Conservation (phyloP, 2,113 vertebrate species). For the Rousettus leschenaultii region DNA sequence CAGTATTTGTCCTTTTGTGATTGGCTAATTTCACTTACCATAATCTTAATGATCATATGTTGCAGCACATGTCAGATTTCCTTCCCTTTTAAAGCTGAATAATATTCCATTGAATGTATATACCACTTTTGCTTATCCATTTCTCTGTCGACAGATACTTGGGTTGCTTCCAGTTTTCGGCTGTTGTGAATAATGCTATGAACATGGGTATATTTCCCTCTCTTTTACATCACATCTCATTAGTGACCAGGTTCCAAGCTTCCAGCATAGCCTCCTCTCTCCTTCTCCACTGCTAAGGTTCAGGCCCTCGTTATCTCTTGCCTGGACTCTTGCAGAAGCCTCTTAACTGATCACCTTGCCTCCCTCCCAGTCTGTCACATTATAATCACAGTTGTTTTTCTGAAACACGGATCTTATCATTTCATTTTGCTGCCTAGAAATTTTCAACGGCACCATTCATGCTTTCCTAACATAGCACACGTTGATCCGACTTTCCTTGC, state of each 20-base stretch:
- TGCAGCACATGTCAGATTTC: not conserved
- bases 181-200: not conserved
- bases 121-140: not conserved
- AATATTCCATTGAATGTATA: not conserved
- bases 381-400: not conserved
- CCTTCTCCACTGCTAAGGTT: not conserved
- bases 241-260: not conserved
- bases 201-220: not conserved
- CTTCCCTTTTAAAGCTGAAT: not conserved
- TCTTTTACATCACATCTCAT: not conserved
- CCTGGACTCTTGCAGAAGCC: not conserved
- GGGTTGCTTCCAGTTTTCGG: not conserved
- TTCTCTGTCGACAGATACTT: not conserved
- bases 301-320: not conserved
- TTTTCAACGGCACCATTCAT: not conserved
- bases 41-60: not conserved
- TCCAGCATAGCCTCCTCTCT: not conserved
- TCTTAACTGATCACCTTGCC: not conserved
- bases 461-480: not conserved
- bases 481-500: not conserved
- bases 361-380: not conserved
- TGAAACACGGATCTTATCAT: not conserved
- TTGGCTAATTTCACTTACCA: not conserved
- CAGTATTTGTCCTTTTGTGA: not conserved
- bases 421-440: not conserved